Evolutionary conservation across 2,113 vertebrate genomes (phyloP).

Genomic region (Gadus chalcogrammus): DNA sequence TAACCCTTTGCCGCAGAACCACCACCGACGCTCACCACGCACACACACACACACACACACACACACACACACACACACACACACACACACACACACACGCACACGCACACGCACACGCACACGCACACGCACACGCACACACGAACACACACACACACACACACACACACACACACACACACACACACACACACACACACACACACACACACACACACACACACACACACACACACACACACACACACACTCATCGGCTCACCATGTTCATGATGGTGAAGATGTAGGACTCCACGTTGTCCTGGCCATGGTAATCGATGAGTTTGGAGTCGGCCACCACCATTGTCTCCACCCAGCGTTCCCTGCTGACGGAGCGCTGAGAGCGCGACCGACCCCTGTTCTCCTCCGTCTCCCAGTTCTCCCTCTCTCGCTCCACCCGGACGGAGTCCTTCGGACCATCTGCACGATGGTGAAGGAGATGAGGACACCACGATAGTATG

Average conservation of each 20-base stretch:
- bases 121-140: too few relatives aligned
- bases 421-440: constrained; percentile 71
- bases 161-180: not conserved
- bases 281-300: constrained; percentile 92
- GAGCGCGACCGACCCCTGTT: constrained; percentile 37
- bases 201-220: not conserved
- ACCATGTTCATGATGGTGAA: constrained; percentile 99
- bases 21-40: not conserved
- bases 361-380: constrained; percentile 88
- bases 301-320: constrained; percentile 90
- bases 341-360: constrained; percentile 95
- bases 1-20: too few relatives aligned
- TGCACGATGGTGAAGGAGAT: constrained; percentile 38
- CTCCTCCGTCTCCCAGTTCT: constrained; percentile 43
- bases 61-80: not conserved
- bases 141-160: not conserved
- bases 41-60: not conserved
- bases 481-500: too few relatives aligned
- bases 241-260: constrained; percentile 23
- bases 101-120: not conserved
- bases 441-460: constrained; percentile 68
- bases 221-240: not conserved
- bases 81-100: not conserved
- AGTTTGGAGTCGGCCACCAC: constrained; percentile 97
- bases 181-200: not conserved